Conservation (phyloP, 2,113 vertebrate species). For the Irena cyanogastra region DNA sequence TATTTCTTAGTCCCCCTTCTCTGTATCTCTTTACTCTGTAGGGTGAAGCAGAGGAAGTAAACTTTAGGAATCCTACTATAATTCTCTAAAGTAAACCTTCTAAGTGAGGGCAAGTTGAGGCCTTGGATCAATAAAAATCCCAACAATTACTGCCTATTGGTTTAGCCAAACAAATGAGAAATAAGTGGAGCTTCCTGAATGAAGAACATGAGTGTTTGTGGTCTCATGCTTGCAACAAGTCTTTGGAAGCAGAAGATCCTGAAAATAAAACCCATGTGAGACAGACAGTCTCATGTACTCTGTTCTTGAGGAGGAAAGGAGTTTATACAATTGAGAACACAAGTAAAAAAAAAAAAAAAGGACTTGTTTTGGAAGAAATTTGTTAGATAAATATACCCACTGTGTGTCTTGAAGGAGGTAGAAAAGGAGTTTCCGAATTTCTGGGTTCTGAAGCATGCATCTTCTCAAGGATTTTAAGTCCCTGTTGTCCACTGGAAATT, state of each 20-base stretch:
- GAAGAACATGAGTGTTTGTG: background rate
- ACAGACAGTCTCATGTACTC: background rate
- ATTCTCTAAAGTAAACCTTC: background rate
- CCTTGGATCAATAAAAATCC: background rate
- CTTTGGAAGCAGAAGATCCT: background rate
- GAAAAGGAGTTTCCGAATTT: background rate
- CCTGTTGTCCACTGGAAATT: background rate
- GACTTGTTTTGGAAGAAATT: background rate
- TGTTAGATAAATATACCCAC: background rate
- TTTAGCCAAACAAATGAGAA: background rate
- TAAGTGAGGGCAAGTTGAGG: background rate
- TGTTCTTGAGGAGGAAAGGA: background rate
- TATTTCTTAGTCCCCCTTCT: background rate
- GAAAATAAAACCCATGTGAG: background rate
- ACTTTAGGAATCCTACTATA: background rate
- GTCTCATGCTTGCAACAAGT: background rate
- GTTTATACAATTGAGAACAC: background rate
- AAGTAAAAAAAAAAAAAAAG: background rate
- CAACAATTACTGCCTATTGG: background rate
- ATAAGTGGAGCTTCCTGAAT: too few species aligned
- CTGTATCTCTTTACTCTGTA: background rate
- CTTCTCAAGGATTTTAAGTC: background rate
- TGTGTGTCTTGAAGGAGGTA: background rate
- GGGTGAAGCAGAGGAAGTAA: background rate
- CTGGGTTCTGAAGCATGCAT: background rate